phyloP scores from a whole-genome alignment of 2,888 invertebrate species.

The Parnassius glacialis region DNA sequence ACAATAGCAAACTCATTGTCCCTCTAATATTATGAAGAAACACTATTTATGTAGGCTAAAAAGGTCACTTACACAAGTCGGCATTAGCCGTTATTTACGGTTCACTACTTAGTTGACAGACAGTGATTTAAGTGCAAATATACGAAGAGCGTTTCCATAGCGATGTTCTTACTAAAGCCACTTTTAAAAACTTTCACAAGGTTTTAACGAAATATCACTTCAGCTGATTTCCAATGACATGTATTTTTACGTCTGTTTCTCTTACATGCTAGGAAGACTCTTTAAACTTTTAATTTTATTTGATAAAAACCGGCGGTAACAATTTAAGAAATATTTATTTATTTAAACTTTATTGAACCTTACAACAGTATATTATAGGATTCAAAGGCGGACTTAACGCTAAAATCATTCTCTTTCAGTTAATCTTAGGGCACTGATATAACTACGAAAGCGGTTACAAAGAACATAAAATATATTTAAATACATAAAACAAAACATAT shows the following conservation, averaged over 20 bases:
- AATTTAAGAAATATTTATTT: no score
- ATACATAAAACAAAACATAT: no score
- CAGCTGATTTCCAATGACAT: not conserved
- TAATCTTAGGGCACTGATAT: no score
- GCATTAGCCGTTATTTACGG: constrained; percentile 41
- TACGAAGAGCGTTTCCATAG: constrained; percentile 20
- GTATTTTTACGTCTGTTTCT: not conserved
- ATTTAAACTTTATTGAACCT: no score
- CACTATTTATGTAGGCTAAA: constrained; percentile 6
- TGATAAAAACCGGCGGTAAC: no score
- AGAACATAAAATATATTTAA: no score
- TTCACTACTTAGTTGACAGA: constrained; percentile 39
- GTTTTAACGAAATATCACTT: constrained; percentile 12
- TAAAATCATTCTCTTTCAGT: no score
- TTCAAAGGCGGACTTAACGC: no score
- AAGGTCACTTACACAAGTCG: constrained; percentile 3
- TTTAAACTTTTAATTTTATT: no score
- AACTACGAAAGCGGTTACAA: no score
- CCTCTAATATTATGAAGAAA: not conserved
- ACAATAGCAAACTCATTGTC: no score
- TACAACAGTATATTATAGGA: no score
- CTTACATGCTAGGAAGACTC: not conserved
- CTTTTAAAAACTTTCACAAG: constrained; percentile 22
- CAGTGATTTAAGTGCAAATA: constrained; percentile 35
- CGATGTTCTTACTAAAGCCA: constrained; percentile 8